Evolutionary conservation across 2,113 vertebrate species (phyloP).

Genomic region (Daboia siamensis): DNA sequence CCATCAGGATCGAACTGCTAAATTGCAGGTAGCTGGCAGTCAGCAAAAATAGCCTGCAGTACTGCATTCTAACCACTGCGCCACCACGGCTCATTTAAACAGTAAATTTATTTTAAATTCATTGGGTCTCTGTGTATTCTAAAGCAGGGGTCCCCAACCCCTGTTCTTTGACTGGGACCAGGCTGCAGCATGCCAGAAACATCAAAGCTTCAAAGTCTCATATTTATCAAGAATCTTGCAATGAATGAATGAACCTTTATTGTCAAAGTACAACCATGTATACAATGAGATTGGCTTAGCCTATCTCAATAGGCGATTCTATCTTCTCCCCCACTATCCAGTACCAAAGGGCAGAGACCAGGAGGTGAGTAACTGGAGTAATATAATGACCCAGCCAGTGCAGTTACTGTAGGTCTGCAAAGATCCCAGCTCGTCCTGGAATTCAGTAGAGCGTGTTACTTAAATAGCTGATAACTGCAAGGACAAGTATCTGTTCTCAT

Average conservation of each 20-base stretch:
- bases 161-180: not conserved
- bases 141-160: not conserved
- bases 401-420: not conserved
- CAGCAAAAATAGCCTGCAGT: too few species aligned
- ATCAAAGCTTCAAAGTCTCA: not conserved
- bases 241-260: too few species aligned
- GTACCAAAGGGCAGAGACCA: not conserved
- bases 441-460: not conserved
- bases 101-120: not conserved
- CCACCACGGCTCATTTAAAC: not conserved
- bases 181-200: too few species aligned
- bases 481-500: slow-evolving; percentile 21
- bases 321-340: not conserved
- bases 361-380: not conserved
- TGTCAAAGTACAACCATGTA: too few species aligned
- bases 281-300: too few species aligned
- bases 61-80: too few species aligned
- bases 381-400: not conserved
- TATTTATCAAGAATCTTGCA: not conserved
- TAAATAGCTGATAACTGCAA: slow-evolving; percentile 24
- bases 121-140: not conserved
- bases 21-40: too few species aligned
- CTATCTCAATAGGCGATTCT: not conserved
- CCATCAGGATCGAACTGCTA: too few species aligned
- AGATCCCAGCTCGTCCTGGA: not conserved